These are phyloP conservation scores for Eulemur coronatus DNA, from an alignment of 2,797 vertebrate genomes.

Conservation along the genomic window DNA sequence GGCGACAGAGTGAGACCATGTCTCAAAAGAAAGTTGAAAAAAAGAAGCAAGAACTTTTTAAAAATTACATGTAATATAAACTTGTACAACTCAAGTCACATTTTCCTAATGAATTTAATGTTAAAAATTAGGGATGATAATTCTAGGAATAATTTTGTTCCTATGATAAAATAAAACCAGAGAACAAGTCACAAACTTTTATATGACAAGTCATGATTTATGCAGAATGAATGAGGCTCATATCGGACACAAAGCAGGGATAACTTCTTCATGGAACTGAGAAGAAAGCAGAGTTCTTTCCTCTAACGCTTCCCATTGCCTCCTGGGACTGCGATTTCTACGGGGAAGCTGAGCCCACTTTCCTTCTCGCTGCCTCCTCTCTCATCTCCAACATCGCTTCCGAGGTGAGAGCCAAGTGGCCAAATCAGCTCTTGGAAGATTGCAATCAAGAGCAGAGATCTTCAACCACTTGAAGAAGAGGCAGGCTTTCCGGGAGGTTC, in stretches of 20 bases:
- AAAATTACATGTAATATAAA: background rate
- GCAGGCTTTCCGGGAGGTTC: background rate
- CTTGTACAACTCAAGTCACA: background rate
- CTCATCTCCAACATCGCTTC: background rate
- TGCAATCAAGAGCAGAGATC: conserved; percentile 51
- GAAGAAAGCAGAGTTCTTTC: background rate
- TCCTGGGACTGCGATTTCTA: background rate
- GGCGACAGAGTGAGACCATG: no score
- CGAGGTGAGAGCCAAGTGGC: conserved; percentile 43
- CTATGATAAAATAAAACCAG: background rate
- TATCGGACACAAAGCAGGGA: background rate
- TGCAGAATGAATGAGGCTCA: background rate
- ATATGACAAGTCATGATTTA: background rate
- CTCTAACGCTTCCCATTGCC: background rate
- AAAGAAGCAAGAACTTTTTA: background rate
- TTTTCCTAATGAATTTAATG: background rate
- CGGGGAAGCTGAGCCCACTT: background rate
- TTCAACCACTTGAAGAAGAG: conserved; percentile 8
- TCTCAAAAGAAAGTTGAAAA: no score
- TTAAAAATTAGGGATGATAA: background rate
- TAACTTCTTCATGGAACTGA: background rate
- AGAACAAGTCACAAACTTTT: background rate
- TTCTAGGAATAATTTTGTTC: conserved; percentile 7
- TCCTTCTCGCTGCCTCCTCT: background rate
- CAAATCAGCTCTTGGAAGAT: conserved; percentile 40